Percentiles rank a stretch among this genome's conserved stretches.
Evolutionary conservation across 2,113 vertebrate species (phyloP).

Genomic region (Rhadina sibilatrix): DNA sequence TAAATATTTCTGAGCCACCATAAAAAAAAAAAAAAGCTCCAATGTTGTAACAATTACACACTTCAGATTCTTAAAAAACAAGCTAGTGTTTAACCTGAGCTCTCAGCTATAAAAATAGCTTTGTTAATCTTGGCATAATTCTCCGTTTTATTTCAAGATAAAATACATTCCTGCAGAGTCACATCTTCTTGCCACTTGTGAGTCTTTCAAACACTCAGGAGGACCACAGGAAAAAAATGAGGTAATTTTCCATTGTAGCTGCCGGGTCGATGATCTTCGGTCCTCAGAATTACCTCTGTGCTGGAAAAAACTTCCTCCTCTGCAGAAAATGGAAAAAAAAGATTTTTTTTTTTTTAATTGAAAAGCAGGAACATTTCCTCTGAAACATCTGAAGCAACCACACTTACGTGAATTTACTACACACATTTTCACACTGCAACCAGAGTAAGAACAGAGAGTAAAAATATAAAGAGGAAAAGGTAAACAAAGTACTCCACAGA

Average conservation of each 20-base stretch:
- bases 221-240: neutral
- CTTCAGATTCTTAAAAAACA: neutral
- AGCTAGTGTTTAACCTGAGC: neutral
- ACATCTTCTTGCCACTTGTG: neutral
- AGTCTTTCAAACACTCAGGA: neutral
- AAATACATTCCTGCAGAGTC: neutral
- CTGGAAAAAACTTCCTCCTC: neutral
- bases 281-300: neutral
- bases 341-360: neutral
- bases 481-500: neutral
- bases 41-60: neutral
- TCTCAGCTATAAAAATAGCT: neutral
- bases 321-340: neutral
- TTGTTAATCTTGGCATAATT: constrained; percentile 12
- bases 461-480: neutral
- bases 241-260: neutral
- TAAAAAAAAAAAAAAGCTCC: neutral
- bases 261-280: neutral
- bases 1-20: constrained; percentile 24
- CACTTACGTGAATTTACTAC: neutral
- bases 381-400: neutral
- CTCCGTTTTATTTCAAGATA: neutral
- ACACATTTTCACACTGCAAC: neutral
- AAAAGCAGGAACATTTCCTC: neutral
- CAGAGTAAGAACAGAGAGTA: neutral